A percentile compares a stretch with the other conserved stretches of the same genome.
phyloP scores from a whole-genome alignment of 2,113 vertebrate genomes.

The Oncorhynchus tshawytscha region DNA sequence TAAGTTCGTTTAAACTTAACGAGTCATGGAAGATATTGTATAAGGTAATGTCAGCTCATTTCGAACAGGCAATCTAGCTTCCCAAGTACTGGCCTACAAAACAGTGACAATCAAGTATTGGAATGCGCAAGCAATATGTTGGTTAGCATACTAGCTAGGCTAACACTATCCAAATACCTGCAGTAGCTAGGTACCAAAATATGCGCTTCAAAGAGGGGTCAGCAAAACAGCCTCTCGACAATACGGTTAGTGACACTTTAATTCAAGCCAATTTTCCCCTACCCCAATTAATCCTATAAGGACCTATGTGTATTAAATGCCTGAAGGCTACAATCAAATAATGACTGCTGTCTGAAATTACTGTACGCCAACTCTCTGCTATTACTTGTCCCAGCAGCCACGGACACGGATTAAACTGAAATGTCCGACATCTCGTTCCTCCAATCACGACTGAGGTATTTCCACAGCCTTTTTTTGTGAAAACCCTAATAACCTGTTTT shows the following conservation, averaged over 20 bases:
- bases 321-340: neutral
- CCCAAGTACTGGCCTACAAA: too few relatives aligned
- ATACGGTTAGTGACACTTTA: neutral
- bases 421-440: neutral
- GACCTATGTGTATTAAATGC: slow-evolving; percentile 8
- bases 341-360: neutral
- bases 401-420: neutral
- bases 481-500: slow-evolving; percentile 33
- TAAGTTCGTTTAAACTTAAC: too few relatives aligned
- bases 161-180: too few relatives aligned
- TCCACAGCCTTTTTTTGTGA: neutral
- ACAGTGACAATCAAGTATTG: too few relatives aligned
- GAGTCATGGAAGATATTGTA: too few relatives aligned
- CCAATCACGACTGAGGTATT: slow-evolving; percentile 4
- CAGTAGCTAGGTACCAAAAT: neutral
- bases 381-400: neutral
- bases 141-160: too few relatives aligned
- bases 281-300: neutral
- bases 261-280: neutral
- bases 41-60: too few relatives aligned
- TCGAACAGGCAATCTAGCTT: too few relatives aligned
- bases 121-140: too few relatives aligned
- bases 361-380: neutral
- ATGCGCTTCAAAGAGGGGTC: neutral
- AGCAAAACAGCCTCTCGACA: neutral